Base-by-base conservation (phyloP, 2,113 vertebrate genomes). In the Motacilla tschutschensis region DNA sequence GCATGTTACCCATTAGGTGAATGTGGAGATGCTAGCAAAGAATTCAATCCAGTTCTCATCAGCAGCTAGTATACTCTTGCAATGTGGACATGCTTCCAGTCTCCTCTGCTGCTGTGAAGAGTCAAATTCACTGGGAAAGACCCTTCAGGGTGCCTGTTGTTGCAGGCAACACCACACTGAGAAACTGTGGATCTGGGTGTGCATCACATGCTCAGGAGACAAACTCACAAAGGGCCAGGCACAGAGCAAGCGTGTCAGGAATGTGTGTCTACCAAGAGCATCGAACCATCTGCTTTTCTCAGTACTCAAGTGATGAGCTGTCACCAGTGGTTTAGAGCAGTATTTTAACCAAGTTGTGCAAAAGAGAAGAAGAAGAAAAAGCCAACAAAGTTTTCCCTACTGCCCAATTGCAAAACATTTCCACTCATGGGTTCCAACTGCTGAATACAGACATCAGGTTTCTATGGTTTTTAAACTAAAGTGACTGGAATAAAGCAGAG, bases 321-420 rank as follows among this genome's bases (percentile, higher is more conserved):
- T 90, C 79, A 87, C 36, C 72, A 87, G 57, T 77, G 55, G 60
- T 79, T 89, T 87, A 87, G 12, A 83, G 65, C 57, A 85, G 69
- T 59, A 83, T 85, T 93, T 94, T 83, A 82, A 85, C 25, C 33
- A 90, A 82, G 46, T 38, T 87, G 22, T 80, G 38, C 46, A 92
- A 79, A 90, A 74, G 9, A 80, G 41, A 76, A 87, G 38, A n/a
- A 54, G 50, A 36, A 74, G 28, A 67, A 93, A 26, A 64, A 88
- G 66, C 25, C 54, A 65, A 57, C 35, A 17, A 66, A 83, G 20
- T 67, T 79, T 88, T 54, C 17, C 43, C 47, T 71, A 54, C 55
- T 88, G 58, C 29, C 43, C 41, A 78, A 29, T 36, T 83, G 78
- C 83, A 88, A 86, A 91, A 91, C 40, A 25, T 92, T 93, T 91